Conservation (phyloP, 2,888 invertebrate genomes). For the Athetis lepigone region DNA sequence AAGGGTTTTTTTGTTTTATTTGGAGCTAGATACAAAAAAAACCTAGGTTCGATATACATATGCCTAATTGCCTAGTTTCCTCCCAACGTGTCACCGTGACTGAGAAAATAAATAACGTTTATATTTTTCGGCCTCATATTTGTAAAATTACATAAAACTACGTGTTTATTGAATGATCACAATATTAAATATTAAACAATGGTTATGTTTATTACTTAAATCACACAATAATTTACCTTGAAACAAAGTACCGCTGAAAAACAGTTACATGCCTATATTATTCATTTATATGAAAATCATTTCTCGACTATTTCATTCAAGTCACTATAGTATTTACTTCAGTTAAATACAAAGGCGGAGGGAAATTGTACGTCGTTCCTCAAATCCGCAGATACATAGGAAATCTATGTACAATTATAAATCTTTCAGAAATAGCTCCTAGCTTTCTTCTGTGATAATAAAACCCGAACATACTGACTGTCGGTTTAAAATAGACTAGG, state of each 20-base stretch:
- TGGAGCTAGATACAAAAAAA: too few relatives aligned
- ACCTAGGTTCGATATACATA: too few relatives aligned
- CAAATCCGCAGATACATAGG: constrained; percentile 3
- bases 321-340: constrained; percentile 23
- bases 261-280: not conserved
- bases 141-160: constrained; percentile 4
- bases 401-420: constrained; percentile 18
- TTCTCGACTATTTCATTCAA: constrained; percentile 6
- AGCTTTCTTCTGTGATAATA: constrained; percentile 61
- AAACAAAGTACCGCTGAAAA: constrained; percentile 17
- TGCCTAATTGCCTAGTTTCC: too few relatives aligned
- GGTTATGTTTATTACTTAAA: constrained; percentile 13
- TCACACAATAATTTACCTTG: not conserved
- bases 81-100: too few relatives aligned
- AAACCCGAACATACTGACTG: constrained; percentile 33
- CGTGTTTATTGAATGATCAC: not conserved
- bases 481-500: constrained; percentile 37
- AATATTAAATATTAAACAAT: too few relatives aligned
- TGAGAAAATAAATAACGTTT: too few relatives aligned
- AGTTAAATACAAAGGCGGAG: not conserved
- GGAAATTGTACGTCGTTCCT: not conserved
- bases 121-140: too few relatives aligned
- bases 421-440: constrained; percentile 57
- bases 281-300: constrained; percentile 26
- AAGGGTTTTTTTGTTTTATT: too few relatives aligned